Percentiles rank a stretch among this genome's conserved stretches.
phyloP scores from a whole-genome alignment of 2,113 vertebrate species.

The Bostrychus sinensis region DNA sequence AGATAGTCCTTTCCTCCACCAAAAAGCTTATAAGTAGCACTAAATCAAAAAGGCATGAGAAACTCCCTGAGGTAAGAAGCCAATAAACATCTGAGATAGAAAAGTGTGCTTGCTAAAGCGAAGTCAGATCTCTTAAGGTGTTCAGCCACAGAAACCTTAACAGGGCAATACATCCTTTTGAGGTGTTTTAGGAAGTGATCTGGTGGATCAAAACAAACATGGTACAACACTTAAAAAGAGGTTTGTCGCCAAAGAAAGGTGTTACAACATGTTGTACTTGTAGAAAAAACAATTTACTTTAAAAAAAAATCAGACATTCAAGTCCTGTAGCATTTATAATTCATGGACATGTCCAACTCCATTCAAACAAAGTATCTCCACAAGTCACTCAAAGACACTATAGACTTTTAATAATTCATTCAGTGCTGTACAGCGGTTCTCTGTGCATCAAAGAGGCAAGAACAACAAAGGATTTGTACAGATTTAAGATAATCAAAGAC shows the following conservation, averaged over 20 bases:
- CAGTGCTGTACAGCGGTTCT: conserved; percentile 18
- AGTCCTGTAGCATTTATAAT: conserved; percentile 28
- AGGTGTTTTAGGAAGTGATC: conserved; percentile 48
- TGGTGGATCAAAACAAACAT: conserved; percentile 50
- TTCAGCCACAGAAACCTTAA: conserved; percentile 39
- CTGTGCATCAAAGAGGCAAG: conserved; percentile 3
- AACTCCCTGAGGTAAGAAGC: conserved; percentile 53
- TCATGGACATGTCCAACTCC: conserved; percentile 8
- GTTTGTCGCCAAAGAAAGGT: too few relatives aligned
- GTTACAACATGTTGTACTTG: too few relatives aligned
- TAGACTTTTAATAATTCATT: conserved; percentile 32
- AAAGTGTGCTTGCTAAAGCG: conserved; percentile 23
- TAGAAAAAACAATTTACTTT: conserved; percentile 6
- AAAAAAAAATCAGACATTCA: conserved; percentile 1
- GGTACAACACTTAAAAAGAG: conserved; percentile 49
- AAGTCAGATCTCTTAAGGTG: conserved; percentile 22
- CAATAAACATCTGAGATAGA: conserved; percentile 50
- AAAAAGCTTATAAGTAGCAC: conserved; percentile 69
- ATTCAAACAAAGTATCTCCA: not conserved
- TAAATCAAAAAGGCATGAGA: conserved; percentile 64
- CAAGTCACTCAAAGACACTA: conserved; percentile 12
- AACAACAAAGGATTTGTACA: conserved; percentile 6
- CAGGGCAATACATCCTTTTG: conserved; percentile 42
- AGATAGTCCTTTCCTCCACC: conserved; percentile 38
- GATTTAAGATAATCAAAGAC: not conserved